Conservation (phyloP, 53 echinoderm and acorn worm genomes). For the Astropecten irregularis region DNA sequence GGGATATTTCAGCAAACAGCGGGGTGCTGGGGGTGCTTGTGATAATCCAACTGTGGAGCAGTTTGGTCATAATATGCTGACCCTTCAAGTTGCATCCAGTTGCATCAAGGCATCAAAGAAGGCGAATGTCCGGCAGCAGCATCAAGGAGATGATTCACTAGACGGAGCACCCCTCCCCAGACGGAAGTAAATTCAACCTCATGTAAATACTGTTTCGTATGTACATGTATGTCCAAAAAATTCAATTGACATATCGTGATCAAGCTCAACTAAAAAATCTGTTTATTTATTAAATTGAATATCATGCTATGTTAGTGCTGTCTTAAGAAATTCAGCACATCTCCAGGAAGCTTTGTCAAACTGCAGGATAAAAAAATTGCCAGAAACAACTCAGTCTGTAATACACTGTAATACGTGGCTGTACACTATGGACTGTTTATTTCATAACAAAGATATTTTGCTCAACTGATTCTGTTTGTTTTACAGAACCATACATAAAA, state of each 20-base stretch:
- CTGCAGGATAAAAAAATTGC: no score
- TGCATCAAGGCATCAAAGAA: slow-evolving; percentile 10
- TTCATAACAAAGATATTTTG: no score
- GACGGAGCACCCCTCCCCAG: slow-evolving; percentile 2
- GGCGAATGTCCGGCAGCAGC: not conserved
- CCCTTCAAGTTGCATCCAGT: slow-evolving; percentile 19
- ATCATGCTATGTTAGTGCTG: not conserved
- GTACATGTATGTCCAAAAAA: no score
- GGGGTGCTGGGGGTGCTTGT: not conserved
- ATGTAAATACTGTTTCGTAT: not conserved
- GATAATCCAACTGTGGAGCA: slow-evolving; percentile 26
- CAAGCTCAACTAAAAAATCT: not conserved
- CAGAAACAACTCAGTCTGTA: no score
- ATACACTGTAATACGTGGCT: no score
- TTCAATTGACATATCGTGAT: no score
- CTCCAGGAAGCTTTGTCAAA: no score
- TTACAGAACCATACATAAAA: no score
- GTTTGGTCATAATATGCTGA: slow-evolving; percentile 21
- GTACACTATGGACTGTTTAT: no score
- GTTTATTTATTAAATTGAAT: not conserved
- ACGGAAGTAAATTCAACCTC: slow-evolving; percentile 8
- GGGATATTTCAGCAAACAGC: slow-evolving; percentile 18
- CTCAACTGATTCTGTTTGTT: no score
- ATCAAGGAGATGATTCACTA: not conserved
- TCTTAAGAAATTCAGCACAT: not conserved